Conservation (phyloP, 2,888 invertebrate species). For the Suillia variegata region DNA sequence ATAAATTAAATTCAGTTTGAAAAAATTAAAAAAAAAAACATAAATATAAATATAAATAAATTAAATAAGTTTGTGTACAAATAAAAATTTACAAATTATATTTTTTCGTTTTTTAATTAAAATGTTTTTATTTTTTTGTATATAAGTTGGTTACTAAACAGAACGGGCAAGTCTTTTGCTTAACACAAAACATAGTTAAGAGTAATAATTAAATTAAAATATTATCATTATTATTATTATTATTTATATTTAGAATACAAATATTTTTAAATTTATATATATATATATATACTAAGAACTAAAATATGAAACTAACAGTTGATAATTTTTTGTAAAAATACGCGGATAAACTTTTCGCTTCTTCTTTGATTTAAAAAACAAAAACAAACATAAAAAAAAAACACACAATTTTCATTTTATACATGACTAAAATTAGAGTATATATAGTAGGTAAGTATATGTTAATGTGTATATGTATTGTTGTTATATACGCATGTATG, state of each 20-base stretch:
- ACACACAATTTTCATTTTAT: not conserved
- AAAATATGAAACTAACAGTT: not conserved
- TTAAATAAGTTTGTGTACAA: not conserved
- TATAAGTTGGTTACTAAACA: conserved; percentile 11
- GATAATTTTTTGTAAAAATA: not conserved
- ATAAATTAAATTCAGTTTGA: too few relatives aligned
- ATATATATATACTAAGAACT: conserved; percentile 4
- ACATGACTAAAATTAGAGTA: not conserved
- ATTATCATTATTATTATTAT: too few relatives aligned
- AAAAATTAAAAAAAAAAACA: not conserved
- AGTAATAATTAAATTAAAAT: not conserved
- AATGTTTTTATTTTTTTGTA: not conserved
- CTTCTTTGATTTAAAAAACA: too few relatives aligned
- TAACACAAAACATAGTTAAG: conserved; percentile 4
- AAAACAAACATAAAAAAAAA: not conserved
- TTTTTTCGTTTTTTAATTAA: not conserved
- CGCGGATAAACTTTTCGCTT: too few relatives aligned
- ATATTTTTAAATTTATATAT: not conserved
- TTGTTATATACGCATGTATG: conserved; percentile 18
- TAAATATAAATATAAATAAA: not conserved
- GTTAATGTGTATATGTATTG: not conserved
- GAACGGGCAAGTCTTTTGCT: conserved; percentile 16
- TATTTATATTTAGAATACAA: too few relatives aligned
- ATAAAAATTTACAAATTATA: not conserved
- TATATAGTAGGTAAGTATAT: not conserved